Evolutionary conservation across 2,888 invertebrate species (phyloP), one percentile per base, ranked within the genome.

Genomic region (Germaria angustata): DNA sequence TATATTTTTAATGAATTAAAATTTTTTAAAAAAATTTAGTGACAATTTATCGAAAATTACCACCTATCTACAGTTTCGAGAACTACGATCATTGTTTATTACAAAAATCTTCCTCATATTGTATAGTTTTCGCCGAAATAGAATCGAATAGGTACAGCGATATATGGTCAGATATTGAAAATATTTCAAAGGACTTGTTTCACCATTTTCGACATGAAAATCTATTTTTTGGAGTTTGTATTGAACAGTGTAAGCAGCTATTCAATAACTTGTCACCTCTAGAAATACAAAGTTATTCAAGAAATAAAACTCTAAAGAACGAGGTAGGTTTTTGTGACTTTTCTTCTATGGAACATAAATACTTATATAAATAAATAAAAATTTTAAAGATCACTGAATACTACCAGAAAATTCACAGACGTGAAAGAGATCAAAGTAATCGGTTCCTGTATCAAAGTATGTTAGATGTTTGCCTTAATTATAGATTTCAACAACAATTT

Each of bases 391-490:
- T 81, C 2, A 81, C 65, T 13, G 55, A 76, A n/a, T 76, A 59
- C 34, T 57, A 76, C n/a, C 5, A 17, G 5, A 36, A 17, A 2
- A 44, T 71, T 3, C 41, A 76, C 11, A 76, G 22, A 39, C 39
- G 65, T 59, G 2, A 41, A 11, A 22, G n/a, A 11, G 71, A 57
- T 41, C 11, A 1, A 13, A 13, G 66, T 9, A 24, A 69, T 24
- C 63, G 41, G 2, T 24, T 41, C 2, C 22, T 51, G 0, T 63
- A 76, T 36, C 41, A 71, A 34, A n/a, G 55, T 51, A 0, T 66
- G 32, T 28, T 72, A 13, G 32, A 77, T 20, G 20, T 20, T 7
- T 90, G 90, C 51, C 68, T 90, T 0, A 90, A 90, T 81, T 86
- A 85, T 55, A 82, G 85, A 22, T 87, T 88, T 24, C 72, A 84